A percentile compares a stretch with the other conserved stretches of the same genome.
Conservation (phyloP, 2,797 vertebrate species). For the Macroramphosus scolopax region DNA sequence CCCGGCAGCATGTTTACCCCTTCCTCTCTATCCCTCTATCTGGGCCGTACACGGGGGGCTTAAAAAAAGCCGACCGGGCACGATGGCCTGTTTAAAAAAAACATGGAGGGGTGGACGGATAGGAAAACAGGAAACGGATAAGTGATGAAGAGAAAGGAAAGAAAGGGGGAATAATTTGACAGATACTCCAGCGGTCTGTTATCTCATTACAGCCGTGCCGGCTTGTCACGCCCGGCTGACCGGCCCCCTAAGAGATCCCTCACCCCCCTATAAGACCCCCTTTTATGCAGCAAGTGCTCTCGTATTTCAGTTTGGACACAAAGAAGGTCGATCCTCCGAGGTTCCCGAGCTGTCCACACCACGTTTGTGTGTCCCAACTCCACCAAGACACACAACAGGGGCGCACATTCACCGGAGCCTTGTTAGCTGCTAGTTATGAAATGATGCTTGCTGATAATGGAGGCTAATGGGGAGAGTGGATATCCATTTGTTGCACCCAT, state of each 20-base stretch:
- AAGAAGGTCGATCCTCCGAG: constrained; percentile 59
- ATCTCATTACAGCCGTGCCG: constrained; percentile 71
- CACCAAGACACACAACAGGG: constrained; percentile 28
- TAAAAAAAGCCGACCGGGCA: constrained; percentile 63
- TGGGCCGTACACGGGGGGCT: constrained; percentile 57
- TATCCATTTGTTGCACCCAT: constrained; percentile 68
- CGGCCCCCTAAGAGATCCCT: constrained; percentile 65
- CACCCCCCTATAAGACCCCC: constrained; percentile 61
- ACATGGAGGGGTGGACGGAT: constrained; percentile 52
- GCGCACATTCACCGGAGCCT: constrained; percentile 34
- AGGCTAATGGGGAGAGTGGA: constrained; percentile 59
- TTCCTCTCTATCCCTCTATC: constrained; percentile 65
- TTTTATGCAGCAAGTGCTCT: constrained; percentile 60
- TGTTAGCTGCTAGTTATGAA: constrained; percentile 61
- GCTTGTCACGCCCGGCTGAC: constrained; percentile 67
- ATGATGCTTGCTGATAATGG: constrained; percentile 64
- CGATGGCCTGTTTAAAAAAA: constrained; percentile 35
- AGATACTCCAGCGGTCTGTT: constrained; percentile 67
- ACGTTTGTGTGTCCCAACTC: constrained; percentile 50
- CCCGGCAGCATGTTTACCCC: constrained; percentile 32
- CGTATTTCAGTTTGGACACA: constrained; percentile 61
- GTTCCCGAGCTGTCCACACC: constrained; percentile 55
- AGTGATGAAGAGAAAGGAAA: constrained; percentile 48
- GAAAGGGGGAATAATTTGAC: constrained; percentile 60
- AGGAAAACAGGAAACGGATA: constrained; percentile 59